Evolutionary conservation across 2,113 vertebrate genomes (phyloP).

Genomic region (Mirza zaza): DNA sequence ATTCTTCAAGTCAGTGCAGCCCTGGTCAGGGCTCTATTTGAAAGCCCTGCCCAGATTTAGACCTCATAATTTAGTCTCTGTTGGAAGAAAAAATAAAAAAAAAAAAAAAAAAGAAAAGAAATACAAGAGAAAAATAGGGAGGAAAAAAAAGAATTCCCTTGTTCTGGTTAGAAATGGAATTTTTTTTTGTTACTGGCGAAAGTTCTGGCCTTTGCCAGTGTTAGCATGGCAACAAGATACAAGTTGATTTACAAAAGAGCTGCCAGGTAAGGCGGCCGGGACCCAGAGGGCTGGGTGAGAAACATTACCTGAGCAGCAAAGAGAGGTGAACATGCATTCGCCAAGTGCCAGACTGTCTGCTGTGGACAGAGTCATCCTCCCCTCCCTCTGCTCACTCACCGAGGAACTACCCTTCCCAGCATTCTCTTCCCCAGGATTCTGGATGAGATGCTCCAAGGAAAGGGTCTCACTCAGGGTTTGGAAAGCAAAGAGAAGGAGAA

Average conservation of each 20-base stretch:
- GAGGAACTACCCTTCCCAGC: constrained; percentile 19
- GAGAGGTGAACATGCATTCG: not conserved
- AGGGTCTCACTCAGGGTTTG: not conserved
- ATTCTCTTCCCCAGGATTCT: not conserved
- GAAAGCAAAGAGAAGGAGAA: not conserved
- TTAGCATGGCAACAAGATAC: not conserved
- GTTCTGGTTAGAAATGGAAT: not conserved
- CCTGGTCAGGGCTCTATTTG: constrained; percentile 38
- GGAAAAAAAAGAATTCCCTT: not conserved
- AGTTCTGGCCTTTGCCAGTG: not conserved
- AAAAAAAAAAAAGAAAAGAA: not conserved
- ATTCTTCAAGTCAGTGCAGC: constrained; percentile 47
- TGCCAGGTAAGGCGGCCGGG: not conserved
- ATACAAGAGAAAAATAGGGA: no score
- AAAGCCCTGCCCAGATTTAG: constrained; percentile 44
- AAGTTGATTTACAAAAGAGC: not conserved
- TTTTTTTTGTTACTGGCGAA: not conserved
- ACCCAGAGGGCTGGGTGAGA: not conserved
- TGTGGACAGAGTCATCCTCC: not conserved
- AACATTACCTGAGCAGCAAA: not conserved
- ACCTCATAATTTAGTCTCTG: constrained; percentile 58
- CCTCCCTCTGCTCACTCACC: not conserved
- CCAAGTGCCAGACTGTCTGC: not conserved
- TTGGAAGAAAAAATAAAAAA: not conserved
- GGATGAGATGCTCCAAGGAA: not conserved